Evolutionary conservation across 2,113 vertebrate genomes (phyloP).

Genomic region (Anoura caudifer): DNA sequence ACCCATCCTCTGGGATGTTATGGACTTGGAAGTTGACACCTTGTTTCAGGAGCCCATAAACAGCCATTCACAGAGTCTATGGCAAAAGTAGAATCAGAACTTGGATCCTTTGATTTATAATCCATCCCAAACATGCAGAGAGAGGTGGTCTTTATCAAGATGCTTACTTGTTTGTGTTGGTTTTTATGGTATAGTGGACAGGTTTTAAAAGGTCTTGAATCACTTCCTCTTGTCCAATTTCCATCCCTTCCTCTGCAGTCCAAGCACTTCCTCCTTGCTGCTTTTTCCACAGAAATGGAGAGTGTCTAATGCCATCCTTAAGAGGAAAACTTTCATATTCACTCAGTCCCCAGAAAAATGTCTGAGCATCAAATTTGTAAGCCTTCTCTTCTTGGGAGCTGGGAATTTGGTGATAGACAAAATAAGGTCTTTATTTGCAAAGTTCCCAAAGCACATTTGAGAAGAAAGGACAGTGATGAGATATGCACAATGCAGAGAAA

Average conservation of each 20-base stretch:
- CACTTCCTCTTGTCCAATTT: not conserved
- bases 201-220: not conserved
- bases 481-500: accelerated
- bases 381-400: not conserved
- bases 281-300: not conserved
- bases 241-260: not conserved
- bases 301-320: not conserved
- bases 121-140: not conserved
- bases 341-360: not conserved
- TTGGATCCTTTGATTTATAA: not conserved
- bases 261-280: accelerated
- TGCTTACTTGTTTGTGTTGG: not conserved
- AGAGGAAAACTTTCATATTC: not conserved
- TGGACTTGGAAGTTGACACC: not conserved
- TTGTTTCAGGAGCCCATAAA: not conserved
- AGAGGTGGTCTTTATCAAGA: not conserved
- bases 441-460: too few species aligned
- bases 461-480: not conserved
- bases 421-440: not conserved
- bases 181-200: not conserved
- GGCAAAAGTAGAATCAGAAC: not conserved
- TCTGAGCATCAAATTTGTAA: not conserved
- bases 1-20: not conserved
- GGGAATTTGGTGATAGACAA: not conserved
- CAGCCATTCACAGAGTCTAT: not conserved